Evolutionary conservation across 2,888 invertebrate genomes (phyloP), one percentile per base, ranked within the genome.

Genomic region (Agrochola litura): DNA sequence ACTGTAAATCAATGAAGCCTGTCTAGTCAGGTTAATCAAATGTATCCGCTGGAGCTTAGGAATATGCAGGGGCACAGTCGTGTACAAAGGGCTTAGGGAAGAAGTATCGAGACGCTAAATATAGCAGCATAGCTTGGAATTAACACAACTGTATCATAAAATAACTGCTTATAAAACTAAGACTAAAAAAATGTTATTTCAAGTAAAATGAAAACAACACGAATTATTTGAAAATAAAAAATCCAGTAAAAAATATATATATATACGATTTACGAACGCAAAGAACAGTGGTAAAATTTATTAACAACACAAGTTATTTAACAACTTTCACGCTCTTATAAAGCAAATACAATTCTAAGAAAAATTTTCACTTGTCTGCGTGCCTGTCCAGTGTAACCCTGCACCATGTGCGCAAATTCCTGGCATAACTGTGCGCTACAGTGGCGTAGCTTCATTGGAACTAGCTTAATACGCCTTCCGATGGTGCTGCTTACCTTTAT

Each of bases 21-120:
- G 96, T 96, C 96, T 96, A 95, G 96, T 95, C 95, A 94, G 94
- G 96, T 96, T 96, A 96, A 96, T 96, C 96, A 96, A 96, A 96
- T 95, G 93, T 95, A 95, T 93, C 95, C 95, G 91, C 91, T 91
- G 92, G 93, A 94, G 94, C 92, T 95, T 94, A 93, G 91, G 93
- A 92, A 91, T 93, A 93, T 93, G 92, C 92, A 89, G 88, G 77
- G 79, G 92, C 93, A 95, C 92, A 89, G 80, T 92, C 91, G 82
- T 16, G 6, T 2, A 81, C 86, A 89, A 60, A 87, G 73, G 75
- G 37, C 9, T 52, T 79, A 73, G 14, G 14, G 22, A 19, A 2
- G 25, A 37, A 61, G 60, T 9, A 5, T n/a, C 2, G 16, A 68
- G 37, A 68, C n/a, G 37, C 37, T 49, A 30, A 22, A 30, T 30